Evolutionary conservation across 2,888 invertebrate genomes (phyloP).

Genomic region (Hermaeophaga mercurialis): DNA sequence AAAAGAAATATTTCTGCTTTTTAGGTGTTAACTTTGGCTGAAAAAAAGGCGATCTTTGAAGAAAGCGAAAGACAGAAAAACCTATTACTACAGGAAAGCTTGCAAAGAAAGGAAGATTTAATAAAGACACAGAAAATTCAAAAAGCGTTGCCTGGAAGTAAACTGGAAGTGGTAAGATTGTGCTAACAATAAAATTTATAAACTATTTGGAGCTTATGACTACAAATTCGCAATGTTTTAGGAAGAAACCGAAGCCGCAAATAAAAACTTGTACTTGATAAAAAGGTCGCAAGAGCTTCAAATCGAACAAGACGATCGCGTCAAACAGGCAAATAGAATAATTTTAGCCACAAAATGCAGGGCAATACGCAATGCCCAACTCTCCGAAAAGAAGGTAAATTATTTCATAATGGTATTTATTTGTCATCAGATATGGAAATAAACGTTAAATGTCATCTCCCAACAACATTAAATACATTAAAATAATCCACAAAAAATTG

Average conservation of each 20-base stretch:
- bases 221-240: conserved; percentile 38
- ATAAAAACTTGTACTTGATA: conserved; percentile 59
- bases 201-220: too few species aligned
- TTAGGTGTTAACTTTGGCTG: conserved; percentile 57
- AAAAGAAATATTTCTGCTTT: conserved; percentile 7
- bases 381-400: conserved; percentile 64
- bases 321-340: conserved; percentile 75
- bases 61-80: conserved; percentile 57
- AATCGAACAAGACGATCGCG: conserved; percentile 68
- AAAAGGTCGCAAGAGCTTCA: conserved; percentile 61
- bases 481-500: too few species aligned
- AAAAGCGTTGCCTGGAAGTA: conserved; percentile 44
- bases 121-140: conserved; percentile 44
- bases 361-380: conserved; percentile 83
- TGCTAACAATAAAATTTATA: background rate
- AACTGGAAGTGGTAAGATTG: conserved; percentile 38
- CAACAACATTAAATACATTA: too few species aligned
- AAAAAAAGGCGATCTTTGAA: conserved; percentile 56
- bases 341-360: conserved; percentile 85
- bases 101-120: conserved; percentile 59
- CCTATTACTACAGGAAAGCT: conserved; percentile 63
- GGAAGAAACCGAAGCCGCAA: conserved; percentile 60
- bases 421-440: background rate
- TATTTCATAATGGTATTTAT: too few species aligned
- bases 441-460: conserved; percentile 17